Conservation (phyloP, 2,113 vertebrate species). For the Balaenoptera acutorostrata region DNA sequence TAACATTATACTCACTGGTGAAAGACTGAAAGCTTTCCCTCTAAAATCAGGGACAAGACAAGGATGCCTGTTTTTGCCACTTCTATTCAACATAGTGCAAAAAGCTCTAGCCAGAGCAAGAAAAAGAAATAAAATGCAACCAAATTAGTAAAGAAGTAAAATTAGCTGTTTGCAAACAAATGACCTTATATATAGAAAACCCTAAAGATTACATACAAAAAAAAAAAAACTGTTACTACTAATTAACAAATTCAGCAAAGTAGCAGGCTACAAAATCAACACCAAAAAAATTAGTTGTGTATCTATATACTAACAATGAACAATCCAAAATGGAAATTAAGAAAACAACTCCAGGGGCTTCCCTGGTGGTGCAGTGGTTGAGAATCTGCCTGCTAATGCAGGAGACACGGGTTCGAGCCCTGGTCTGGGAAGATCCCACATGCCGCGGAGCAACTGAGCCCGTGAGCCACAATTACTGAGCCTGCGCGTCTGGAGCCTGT, state of each 20-base stretch:
- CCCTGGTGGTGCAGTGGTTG: too few relatives aligned
- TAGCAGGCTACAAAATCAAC: background rate
- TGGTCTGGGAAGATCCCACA: too few relatives aligned
- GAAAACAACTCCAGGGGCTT: background rate
- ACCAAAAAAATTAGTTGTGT: background rate
- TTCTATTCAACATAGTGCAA: background rate
- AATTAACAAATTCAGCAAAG: background rate
- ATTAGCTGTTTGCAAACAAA: background rate
- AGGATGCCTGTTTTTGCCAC: background rate
- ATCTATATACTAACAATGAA: background rate
- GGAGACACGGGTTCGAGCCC: too few relatives aligned
- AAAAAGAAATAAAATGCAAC: background rate
- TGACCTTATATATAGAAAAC: background rate
- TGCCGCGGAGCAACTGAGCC: too few relatives aligned
- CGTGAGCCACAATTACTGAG: too few relatives aligned
- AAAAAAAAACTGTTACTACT: background rate
- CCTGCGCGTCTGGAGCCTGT: too few relatives aligned
- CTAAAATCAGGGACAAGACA: background rate
- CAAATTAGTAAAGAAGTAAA: background rate
- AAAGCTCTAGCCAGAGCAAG: background rate
- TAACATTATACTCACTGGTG: background rate
- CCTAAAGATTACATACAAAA: background rate
- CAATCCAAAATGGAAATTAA: background rate
- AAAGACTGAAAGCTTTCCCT: too few relatives aligned
- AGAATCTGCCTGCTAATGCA: too few relatives aligned